Conservation (phyloP, 2,888 invertebrate genomes). For the Melikaiella ostensackeni region DNA sequence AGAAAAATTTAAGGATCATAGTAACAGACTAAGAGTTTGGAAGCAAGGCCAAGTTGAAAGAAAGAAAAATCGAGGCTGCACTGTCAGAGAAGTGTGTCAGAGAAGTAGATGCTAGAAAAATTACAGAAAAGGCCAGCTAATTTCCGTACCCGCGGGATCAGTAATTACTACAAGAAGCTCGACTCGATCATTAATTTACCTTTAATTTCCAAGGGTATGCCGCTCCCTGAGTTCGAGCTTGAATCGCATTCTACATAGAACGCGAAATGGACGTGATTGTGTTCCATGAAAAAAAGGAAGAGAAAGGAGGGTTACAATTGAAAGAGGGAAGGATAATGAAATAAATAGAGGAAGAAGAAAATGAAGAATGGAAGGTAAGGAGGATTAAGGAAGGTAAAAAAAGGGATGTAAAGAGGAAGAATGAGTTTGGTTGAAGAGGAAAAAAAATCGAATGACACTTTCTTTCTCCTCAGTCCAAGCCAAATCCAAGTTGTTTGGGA, state of each 20-base stretch:
- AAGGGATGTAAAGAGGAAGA: background rate
- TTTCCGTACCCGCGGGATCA: constrained; percentile 25
- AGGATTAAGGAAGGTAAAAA: no score
- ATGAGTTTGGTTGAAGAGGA: background rate
- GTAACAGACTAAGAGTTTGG: no score
- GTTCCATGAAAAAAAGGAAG: background rate
- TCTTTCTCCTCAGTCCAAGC: background rate
- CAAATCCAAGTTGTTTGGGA: background rate
- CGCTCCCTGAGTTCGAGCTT: background rate
- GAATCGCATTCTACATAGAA: background rate
- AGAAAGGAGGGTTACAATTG: background rate
- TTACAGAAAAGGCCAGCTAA: constrained; percentile 35
- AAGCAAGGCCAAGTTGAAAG: no score
- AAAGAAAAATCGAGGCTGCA: no score
- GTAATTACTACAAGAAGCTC: constrained; percentile 33
- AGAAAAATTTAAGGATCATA: no score
- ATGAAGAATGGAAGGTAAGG: background rate
- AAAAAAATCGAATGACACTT: background rate
- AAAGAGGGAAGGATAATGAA: no score
- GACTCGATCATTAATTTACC: constrained; percentile 38
- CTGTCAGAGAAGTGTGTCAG: no score
- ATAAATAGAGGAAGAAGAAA: background rate
- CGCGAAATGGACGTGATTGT: background rate
- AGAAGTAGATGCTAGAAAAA: constrained; percentile 30
- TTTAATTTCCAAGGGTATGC: constrained; percentile 26